phyloP scores from a whole-genome alignment of 2,888 invertebrate genomes.

The Pristionchus fissidentatus region DNA sequence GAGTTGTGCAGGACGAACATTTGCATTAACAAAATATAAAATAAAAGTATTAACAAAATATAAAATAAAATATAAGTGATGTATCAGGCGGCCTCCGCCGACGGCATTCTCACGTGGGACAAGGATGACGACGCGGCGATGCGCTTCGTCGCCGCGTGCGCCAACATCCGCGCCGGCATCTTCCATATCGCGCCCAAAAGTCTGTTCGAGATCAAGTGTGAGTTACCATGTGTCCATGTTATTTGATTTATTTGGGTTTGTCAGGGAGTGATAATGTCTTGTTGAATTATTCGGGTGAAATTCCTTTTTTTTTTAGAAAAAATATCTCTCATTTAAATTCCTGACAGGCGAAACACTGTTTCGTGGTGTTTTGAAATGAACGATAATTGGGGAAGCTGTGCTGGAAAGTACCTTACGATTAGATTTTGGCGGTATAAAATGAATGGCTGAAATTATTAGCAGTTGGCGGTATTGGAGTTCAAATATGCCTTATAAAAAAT shows the following conservation, averaged over 20 bases:
- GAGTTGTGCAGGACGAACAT: no score
- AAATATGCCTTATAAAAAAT: background rate
- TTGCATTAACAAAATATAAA: no score
- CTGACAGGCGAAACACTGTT: background rate
- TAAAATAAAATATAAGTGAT: no score
- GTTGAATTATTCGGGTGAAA: no score
- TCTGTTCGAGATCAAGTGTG: slow-evolving; percentile 94
- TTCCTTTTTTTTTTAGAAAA: no score
- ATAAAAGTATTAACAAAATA: no score
- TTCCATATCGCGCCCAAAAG: slow-evolving; percentile 91
- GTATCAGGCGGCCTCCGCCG: slow-evolving; percentile 1
- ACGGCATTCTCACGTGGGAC: slow-evolving; percentile 48
- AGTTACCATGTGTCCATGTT: no score
- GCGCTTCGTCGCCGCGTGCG: slow-evolving; percentile 90
- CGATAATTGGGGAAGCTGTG: no score
- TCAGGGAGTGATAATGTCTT: no score
- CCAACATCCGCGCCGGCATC: slow-evolving; percentile 91
- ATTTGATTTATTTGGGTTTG: no score
- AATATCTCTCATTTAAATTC: background rate
- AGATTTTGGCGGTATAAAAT: background rate
- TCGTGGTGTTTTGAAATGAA: background rate
- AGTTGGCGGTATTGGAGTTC: background rate
- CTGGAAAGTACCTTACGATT: no score
- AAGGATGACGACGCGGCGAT: slow-evolving; percentile 82
- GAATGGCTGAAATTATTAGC: background rate